Evolutionary conservation across 2,113 vertebrate genomes (phyloP).

Genomic region (Scomber scombrus): DNA sequence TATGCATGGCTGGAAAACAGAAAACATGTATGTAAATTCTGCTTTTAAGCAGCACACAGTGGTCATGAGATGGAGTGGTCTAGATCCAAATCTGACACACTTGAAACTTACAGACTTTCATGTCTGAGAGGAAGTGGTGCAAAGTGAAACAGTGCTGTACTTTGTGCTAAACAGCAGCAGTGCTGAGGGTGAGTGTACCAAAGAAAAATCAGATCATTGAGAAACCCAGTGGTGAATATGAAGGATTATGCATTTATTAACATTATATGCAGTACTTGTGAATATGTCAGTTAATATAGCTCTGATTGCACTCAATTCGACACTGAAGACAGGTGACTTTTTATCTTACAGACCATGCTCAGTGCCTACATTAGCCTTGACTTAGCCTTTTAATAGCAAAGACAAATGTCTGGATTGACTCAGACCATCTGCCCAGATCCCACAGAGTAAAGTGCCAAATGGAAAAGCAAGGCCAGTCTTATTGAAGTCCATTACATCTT

Average conservation of each 20-base stretch:
- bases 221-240: background rate
- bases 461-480: constrained; percentile 44
- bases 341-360: constrained; percentile 16
- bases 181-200: background rate
- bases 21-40: background rate
- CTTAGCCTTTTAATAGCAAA: constrained; percentile 30
- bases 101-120: constrained; percentile 2
- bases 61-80: background rate
- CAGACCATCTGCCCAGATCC: constrained; percentile 29
- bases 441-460: constrained; percentile 39
- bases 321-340: constrained; percentile 5
- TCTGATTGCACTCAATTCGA: constrained; percentile 7
- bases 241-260: background rate
- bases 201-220: background rate
- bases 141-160: constrained; percentile 20
- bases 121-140: constrained; percentile 5
- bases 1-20: background rate
- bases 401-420: constrained; percentile 40
- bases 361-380: constrained; percentile 11
- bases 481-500: constrained; percentile 18
- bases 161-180: background rate
- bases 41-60: background rate
- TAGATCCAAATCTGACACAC: background rate
- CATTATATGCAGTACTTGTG: background rate
- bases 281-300: background rate